phyloP scores from a whole-genome alignment of 2,797 vertebrate genomes.

The Tangara arthus region DNA sequence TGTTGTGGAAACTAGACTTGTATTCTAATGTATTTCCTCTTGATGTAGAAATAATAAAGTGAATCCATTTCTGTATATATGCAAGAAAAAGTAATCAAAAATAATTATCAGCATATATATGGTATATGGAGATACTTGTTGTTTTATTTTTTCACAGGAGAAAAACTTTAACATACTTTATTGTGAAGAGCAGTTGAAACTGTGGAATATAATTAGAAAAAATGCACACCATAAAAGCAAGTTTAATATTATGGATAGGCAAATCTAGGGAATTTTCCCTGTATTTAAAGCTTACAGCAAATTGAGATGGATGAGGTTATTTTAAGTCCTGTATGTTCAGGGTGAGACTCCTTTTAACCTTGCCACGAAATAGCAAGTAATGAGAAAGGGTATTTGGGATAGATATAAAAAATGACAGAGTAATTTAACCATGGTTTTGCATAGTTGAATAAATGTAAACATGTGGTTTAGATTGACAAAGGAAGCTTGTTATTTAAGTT shows the following conservation, averaged over 20 bases:
- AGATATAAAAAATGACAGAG: not conserved
- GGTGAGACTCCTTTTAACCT: not conserved
- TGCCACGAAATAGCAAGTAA: not conserved
- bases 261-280: not conserved
- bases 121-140: not conserved
- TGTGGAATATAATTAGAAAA: not conserved
- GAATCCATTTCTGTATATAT: not conserved
- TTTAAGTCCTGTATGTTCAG: not conserved
- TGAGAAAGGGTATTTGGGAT: not conserved
- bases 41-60: not conserved
- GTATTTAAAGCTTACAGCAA: not conserved
- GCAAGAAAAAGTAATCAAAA: not conserved
- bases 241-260: not conserved
- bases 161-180: not conserved
- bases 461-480: not conserved
- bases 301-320: not conserved
- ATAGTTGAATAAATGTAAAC: not conserved
- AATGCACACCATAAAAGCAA: not conserved
- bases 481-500: not conserved
- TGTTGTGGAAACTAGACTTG: not conserved
- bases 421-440: not conserved
- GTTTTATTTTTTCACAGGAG: not conserved
- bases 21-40: not conserved
- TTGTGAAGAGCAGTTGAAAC: not conserved
- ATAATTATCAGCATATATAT: not conserved